Conservation (phyloP, 2,888 invertebrate species). For the Diplolepis rosae region DNA sequence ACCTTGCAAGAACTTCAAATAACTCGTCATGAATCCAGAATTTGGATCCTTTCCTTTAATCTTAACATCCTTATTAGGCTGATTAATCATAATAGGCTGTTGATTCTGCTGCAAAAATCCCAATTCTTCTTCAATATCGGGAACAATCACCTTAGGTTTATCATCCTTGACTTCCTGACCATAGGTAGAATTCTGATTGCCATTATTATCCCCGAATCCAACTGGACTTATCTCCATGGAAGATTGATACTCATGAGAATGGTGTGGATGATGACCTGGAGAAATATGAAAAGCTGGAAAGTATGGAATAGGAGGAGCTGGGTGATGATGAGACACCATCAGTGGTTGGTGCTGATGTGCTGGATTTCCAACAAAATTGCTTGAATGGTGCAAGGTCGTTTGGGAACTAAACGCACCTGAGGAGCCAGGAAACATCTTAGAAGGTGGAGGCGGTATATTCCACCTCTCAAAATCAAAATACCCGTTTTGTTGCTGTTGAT, state of each 20-base stretch:
- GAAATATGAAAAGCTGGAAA: slow-evolving; percentile 85
- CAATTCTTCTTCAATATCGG: slow-evolving; percentile 91
- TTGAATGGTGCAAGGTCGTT: slow-evolving; percentile 75
- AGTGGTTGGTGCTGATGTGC: slow-evolving; percentile 76
- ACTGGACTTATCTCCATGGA: slow-evolving; percentile 81
- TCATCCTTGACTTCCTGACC: slow-evolving; percentile 76
- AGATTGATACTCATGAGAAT: slow-evolving; percentile 79
- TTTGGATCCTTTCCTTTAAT: slow-evolving; percentile 77
- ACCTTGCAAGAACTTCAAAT: slow-evolving; percentile 88
- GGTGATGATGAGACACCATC: slow-evolving; percentile 81
- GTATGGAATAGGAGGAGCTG: slow-evolving; percentile 81
- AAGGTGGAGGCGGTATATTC: slow-evolving; percentile 83
- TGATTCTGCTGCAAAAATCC: slow-evolving; percentile 79
- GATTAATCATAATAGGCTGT: slow-evolving; percentile 66
- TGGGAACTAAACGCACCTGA: slow-evolving; percentile 78
- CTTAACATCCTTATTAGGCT: slow-evolving; percentile 79
- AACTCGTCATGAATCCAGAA: slow-evolving; percentile 90
- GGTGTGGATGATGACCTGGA: slow-evolving; percentile 75
- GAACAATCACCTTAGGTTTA: slow-evolving; percentile 89
- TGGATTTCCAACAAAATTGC: slow-evolving; percentile 70
- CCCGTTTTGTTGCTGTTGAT: slow-evolving; percentile 78
- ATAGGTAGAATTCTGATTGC: slow-evolving; percentile 51
- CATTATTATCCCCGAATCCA: slow-evolving; percentile 53
- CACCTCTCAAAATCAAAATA: slow-evolving; percentile 89
- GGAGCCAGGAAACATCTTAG: slow-evolving; percentile 81